Evolutionary conservation across 2,888 invertebrate genomes (phyloP), one percentile per base, ranked within the genome.

Genomic region (Cosmopolites sordidus): DNA sequence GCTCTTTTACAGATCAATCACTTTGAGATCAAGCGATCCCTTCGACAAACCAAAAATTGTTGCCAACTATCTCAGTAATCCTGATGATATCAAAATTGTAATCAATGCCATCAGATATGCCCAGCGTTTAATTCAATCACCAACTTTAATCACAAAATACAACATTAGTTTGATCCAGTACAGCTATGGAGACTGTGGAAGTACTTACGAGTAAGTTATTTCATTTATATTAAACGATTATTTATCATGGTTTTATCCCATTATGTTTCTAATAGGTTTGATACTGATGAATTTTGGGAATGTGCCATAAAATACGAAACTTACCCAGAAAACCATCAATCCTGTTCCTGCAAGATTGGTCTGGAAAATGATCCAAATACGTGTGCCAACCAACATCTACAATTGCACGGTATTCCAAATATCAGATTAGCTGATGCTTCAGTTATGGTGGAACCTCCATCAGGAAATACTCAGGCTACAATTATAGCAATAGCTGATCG

Each of bases 301-400:
- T 89, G 89, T 64, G 79, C 84, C 0, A 78, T 86, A 1, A 75
- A 75, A 48, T 77, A 79, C 44, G 76, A 81, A 48, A 87, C 87
- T 0, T 84, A 83, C 0, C 84, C 87, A 0, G 87, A 86, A 71
- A 86, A 87, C 69, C 88, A 88, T 69, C 87, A 87, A 69, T 83
- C 81, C 1, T 86, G 87, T 5, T 84, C 87, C 0, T 85, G 85
- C 67, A 87, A 86, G 76, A 88, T 88, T 86, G 88, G 87, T 0
- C 82, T 85, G 0, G 61, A 66, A 0, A 71, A 71, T 1, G 87
- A 88, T 67, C 81, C 80, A 0, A 78, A 82, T 77, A 83, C 86
- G 0, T 87, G 87, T 0, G 56, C 61, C 1, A 44, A 60, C 38
- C 30, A 55, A 14, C 15, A 58, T 30, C 52, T 63, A 8, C 40